Evolutionary conservation across 2,888 invertebrate species (phyloP).

Genomic region (Sarcophaga carnaria): DNA sequence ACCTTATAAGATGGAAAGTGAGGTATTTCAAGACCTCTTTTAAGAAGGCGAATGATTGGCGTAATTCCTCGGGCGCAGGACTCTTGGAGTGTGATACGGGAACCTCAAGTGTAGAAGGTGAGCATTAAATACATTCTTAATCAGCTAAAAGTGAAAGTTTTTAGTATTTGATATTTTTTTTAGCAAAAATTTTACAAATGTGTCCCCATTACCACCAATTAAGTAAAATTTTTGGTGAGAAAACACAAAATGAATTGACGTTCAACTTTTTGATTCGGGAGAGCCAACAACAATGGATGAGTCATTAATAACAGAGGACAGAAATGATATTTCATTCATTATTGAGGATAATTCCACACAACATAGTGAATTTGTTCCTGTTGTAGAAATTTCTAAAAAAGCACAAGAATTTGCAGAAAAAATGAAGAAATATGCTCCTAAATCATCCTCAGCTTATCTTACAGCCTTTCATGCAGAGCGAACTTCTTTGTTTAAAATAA

Average conservation of each 20-base stretch:
- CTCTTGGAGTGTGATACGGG: constrained; percentile 14
- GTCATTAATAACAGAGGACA: constrained; percentile 4
- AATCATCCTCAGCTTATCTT: constrained; percentile 19
- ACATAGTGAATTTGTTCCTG: constrained; percentile 1
- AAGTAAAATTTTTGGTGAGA: constrained; percentile 37
- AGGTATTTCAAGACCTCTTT: constrained; percentile 10
- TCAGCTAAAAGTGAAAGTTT: constrained; percentile 34
- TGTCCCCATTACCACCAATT: constrained; percentile 33
- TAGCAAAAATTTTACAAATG: no score
- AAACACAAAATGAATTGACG: background rate
- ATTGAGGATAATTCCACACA: constrained; percentile 4
- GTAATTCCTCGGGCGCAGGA: constrained; percentile 9
- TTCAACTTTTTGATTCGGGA: constrained; percentile 4
- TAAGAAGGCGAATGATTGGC: constrained; percentile 35
- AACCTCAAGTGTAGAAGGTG: constrained; percentile 35
- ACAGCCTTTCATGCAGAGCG: constrained; percentile 32
- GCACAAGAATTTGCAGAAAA: constrained; percentile 23
- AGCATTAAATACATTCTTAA: background rate
- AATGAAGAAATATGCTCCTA: constrained; percentile 23
- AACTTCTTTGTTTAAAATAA: constrained; percentile 31
- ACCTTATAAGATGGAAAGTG: background rate
- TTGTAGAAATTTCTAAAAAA: constrained; percentile 10
- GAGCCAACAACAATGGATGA: constrained; percentile 4
- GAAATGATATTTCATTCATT: background rate
- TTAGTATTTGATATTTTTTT: no score